Evolutionary conservation across 2,113 vertebrate genomes (phyloP), one percentile per base, ranked within the genome.

Genomic region (Ageneiosus marmoratus): DNA sequence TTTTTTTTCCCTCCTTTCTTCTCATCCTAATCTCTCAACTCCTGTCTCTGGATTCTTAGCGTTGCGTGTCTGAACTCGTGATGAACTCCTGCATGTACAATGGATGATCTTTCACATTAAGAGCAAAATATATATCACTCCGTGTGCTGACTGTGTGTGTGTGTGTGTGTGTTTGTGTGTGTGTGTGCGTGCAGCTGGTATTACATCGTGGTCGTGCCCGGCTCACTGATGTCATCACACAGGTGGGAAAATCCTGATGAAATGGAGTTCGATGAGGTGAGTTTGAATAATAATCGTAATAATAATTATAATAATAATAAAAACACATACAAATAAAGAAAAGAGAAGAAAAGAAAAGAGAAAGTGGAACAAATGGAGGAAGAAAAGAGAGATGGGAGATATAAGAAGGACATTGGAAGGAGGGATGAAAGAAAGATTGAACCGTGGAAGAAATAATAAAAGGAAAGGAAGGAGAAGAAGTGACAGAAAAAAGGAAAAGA

Each of bases 171-270:
- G 32, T 74, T 60, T 62, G 58, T 67, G 37, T 80, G 32, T 56
- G 63, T 73, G n/a, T 72, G 76, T 77, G 88, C 89, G 87, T 70
- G 55, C 90, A 99, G 98, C 91, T 98, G 96, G 93, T 99, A 95
- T 92, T 99, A 98, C 90, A 93, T 99, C 0, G 96, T 98, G 89
- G 97, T 99, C 8, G 95, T 99, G 6, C 96, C 97, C 5, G 89
- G 94, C 0, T 94, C 75, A 77, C 88, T 22, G 91, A 89, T 22
- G 32, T 77, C 86, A 24, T 78, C 91, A 9, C 89, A 92, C 3
- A 93, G 88, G 12, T 95, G 95, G 96, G 91, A 90, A 86, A 97
- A 94, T 0, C 97, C 97, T 0, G 97, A 99, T 34, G 95, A 97
- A 75, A 95, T 99, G 92, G 96, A 98, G 86, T 90, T 99, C 86